Base-by-base conservation (phyloP, 2,888 invertebrate genomes). In the Drosophila paucipuncta region DNA sequence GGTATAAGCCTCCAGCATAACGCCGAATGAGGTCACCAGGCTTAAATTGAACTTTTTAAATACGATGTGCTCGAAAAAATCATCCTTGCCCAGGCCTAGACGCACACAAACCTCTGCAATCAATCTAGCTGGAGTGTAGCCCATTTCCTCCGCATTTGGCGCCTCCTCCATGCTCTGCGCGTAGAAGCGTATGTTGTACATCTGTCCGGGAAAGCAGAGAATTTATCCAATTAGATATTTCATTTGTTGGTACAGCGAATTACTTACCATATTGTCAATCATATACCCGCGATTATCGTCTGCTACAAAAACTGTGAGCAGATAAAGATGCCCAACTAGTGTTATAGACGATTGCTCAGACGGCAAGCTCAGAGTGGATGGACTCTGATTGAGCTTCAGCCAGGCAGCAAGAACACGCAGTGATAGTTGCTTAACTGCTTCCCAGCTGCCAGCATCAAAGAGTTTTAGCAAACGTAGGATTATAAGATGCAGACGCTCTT, bases 181-280 rank as follows among this genome's bases (percentile, higher is more conserved):
- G 65, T 92, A 92, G 59, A 92, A 92, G 1, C 92, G 89, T 60
- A 92, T 92, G 64, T 92, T 92, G 82, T 90, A 89, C 76, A 92
- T 89, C 92, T 92, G 59, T 1, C 0, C 13, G n/a, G 30, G 10
- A 28, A 25, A 9, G n/a, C 22, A 33, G 6, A 9, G 3, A n/a
- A 16, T 10, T 11, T 9, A 18, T 22, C 13, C 6, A 13, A 61
- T 35, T 5, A 18, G 2, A 28, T 25, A 30, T 30, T 28, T 28
- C 2, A 16, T 18, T 43, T 16, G 5, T 28, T 49, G 2, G 7
- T 13, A 11, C n/a, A 0, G 1, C 0, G n/a, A 5, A 11, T 10
- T 11, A 59, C 65, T 25, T 58, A 89, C 92, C 91, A 92, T 82
- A 65, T 92, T 92, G 60, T 92, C 92, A 49, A 92, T 92, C 0